Evolutionary conservation across 2,113 vertebrate species (phyloP).

Genomic region (Noturus placidus): DNA sequence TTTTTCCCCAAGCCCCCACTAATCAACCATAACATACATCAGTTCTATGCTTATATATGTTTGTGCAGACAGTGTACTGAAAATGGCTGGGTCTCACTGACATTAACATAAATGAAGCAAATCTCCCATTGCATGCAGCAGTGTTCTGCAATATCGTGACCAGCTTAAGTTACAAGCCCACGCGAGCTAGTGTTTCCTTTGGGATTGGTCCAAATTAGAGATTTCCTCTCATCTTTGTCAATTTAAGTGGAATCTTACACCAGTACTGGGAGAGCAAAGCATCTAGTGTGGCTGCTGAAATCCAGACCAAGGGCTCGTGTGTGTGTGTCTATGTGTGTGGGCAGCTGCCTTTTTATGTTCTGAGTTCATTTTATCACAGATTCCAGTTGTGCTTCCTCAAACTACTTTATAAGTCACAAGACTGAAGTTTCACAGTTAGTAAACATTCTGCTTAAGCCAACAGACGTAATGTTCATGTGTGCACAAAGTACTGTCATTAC

Average conservation of each 20-base stretch:
- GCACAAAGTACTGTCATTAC: constrained; percentile 15
- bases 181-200: constrained; percentile 46
- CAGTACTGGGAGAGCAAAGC: constrained; percentile 36
- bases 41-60: constrained; percentile 53
- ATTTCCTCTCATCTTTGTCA: constrained; percentile 55
- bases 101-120: constrained; percentile 56
- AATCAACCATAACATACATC: constrained; percentile 50
- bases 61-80: constrained; percentile 39
- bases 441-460: constrained; percentile 2
- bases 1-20: constrained; percentile 55
- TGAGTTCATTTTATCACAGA: constrained; percentile 62
- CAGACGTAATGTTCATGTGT: neutral
- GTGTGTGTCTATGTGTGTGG: constrained; percentile 49
- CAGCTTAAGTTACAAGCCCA: constrained; percentile 50
- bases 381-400: constrained; percentile 55
- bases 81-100: constrained; percentile 20
- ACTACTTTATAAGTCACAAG: constrained; percentile 61
- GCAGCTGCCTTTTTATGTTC: constrained; percentile 69
- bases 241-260: constrained; percentile 63
- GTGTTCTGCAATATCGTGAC: constrained; percentile 23
- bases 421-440: constrained; percentile 60
- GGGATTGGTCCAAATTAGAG: constrained; percentile 53
- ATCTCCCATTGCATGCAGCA: constrained; percentile 45
- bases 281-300: constrained; percentile 30
- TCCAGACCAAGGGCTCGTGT: constrained; percentile 16